Base-by-base conservation (phyloP, 2,888 invertebrate genomes). In the Ernsta delagoae region DNA sequence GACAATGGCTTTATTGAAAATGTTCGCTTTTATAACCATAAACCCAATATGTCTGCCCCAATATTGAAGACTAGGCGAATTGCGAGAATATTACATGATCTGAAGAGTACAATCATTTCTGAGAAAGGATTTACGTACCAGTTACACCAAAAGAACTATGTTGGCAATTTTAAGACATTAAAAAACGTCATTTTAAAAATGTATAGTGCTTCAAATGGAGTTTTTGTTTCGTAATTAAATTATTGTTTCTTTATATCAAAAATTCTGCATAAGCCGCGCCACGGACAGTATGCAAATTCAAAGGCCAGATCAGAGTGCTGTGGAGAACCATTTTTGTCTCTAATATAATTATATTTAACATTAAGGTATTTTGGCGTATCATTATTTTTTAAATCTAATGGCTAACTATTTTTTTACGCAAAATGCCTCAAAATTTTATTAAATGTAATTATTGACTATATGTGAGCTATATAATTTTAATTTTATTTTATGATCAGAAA, bases 1-100 rank as follows among this genome's bases (percentile, higher is more conserved):
- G 77, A 77, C 79, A 85, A 85, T 80, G 76, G 74, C 75, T 78
- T 83, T 85, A 88, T 87, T 86, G 86, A 80, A 83, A 79, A 74
- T 74, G 74, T 78, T 78, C 71, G 72, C 65, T 67, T 70, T 75
- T 24, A 53, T 73, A 75, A 78, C 81, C 84, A 80, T 87, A 87
- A 88, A 86, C 75, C 78, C 88, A 88, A 88, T 83, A 87, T 88
- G 87, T 83, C 84, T 83, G 83, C 85, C 75, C 79, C 80, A 80
- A 80, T 85, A 84, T 83, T 73, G 75, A 60, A 66, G 60, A 54
- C 66, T 60, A 54, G 53, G 66, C 50, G 66, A 41, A 75, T 70
- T 73, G 71, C 64, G 65, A 71, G 71, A 71, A 79, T 74, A 76
- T 75, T 74, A 75, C 74, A 74, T 70, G 74, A 74, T 74, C 65